A percentile compares a stretch with the other conserved stretches of the same genome.
phyloP scores from a whole-genome alignment of 2,113 vertebrate species.

The Lophochroa leadbeateri region DNA sequence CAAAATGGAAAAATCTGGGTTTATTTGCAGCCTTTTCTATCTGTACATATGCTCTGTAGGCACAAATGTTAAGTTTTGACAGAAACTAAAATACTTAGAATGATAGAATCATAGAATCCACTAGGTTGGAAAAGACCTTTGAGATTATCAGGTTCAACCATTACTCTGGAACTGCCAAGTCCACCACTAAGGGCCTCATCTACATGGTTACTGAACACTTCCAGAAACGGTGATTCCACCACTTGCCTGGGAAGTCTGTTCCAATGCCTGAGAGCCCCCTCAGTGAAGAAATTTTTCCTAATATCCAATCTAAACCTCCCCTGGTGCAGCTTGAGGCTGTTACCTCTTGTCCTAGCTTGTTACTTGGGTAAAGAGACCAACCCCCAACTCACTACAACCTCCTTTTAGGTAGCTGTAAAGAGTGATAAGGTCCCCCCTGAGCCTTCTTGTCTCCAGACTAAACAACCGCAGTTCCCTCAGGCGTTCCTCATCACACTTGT shows the following conservation, averaged over 20 bases:
- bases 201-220: background rate
- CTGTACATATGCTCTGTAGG: background rate
- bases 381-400: background rate
- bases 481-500: background rate
- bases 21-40: background rate
- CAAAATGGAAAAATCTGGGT: background rate
- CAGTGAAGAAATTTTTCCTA: background rate
- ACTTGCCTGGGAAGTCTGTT: background rate
- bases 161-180: background rate
- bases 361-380: background rate
- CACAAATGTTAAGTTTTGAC: background rate
- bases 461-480: background rate
- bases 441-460: background rate
- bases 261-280: background rate
- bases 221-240: background rate
- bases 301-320: background rate
- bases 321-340: background rate
- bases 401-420: background rate
- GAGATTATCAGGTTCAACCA: background rate
- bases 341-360: background rate
- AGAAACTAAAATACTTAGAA: background rate
- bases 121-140: background rate
- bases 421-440: background rate
- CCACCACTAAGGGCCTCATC: background rate
- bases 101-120: background rate